Base-by-base conservation (phyloP, 2,113 vertebrate species). In the Pseudois nayaur region DNA sequence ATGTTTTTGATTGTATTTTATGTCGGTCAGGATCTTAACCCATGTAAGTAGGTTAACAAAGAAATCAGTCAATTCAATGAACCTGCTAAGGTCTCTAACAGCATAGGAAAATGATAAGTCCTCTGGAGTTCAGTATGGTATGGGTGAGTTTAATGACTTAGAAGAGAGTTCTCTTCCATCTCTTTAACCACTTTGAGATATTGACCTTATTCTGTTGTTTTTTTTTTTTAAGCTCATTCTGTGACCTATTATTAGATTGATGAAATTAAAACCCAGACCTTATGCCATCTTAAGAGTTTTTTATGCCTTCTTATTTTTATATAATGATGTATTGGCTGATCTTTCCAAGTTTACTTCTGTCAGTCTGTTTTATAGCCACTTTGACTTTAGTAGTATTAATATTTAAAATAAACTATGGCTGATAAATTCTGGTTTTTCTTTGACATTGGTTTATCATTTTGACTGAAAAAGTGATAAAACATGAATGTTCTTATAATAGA, bases 1-100 rank as follows among this genome's bases (percentile, higher is more conserved):
- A 36, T 82, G 83, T 97, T 82, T 95, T 82, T 85, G 8, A 64
- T 92, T 95, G 84, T 94, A 81, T 96, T 96, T 97, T 97, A 95
- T 96, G 97, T 97, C 81, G 64, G 50, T 85, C 85, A 83, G 88
- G 67, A 93, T 88, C 92, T 97, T 94, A 96, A 96, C 96, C 96
- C 87, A 93, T 94, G 60, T 91, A 98, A 97, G 90, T 91, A 97
- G 93, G 74, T 95, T 97, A 96, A 97, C 96, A 97, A 98, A 96
- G 97, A 90, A 97, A 87, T 95, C 86, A 60, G 91, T 97, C 91
- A 91, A 83, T 95, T 95, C 94, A 91, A 14, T 92, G 96, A 97
- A 94, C 95, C 88, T 89, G 91, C 93, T 97, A 59, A 87, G 87
- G 95, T 97, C 86, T 94, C 78, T 89, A 96, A 95, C 54, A 67